These are phyloP conservation scores for Stenopsyche tienmushanensis DNA, from an alignment of 1,140 invertebrate species.

Conservation along the genomic window DNA sequence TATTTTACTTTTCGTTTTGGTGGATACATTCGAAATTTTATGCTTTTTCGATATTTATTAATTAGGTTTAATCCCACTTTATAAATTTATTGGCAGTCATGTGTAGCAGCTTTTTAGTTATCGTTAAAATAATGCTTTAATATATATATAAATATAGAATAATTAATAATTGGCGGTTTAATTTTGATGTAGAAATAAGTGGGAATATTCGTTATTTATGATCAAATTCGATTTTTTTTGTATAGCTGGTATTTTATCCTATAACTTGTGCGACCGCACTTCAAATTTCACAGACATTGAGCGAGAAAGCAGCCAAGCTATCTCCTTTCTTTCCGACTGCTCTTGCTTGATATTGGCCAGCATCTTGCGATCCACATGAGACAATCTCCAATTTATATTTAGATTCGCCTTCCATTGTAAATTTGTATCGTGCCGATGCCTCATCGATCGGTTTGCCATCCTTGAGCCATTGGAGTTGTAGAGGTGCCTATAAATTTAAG, in stretches of 20 bases:
- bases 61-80: slow-evolving; percentile 6
- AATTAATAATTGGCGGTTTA: too few species aligned
- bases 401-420: slow-evolving; percentile 76
- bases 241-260: too few species aligned
- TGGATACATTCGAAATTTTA: slow-evolving; percentile 20
- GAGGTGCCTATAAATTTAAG: slow-evolving; percentile 54
- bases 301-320: slow-evolving; percentile 77
- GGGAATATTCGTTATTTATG: slow-evolving; percentile 22
- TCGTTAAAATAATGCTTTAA: too few species aligned
- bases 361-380: slow-evolving; percentile 74
- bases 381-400: slow-evolving; percentile 75
- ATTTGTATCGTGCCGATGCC: slow-evolving; percentile 74
- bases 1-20: slow-evolving; percentile 16
- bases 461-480: slow-evolving; percentile 80
- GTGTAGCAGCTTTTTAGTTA: too few species aligned
- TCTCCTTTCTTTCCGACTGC: slow-evolving; percentile 84
- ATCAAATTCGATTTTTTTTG: too few species aligned
- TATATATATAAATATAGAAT: too few species aligned
- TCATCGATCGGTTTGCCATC: slow-evolving; percentile 85
- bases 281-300: slow-evolving; percentile 69
- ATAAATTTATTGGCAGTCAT: too few species aligned
- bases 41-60: background rate
- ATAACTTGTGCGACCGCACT: too few species aligned
- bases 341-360: slow-evolving; percentile 87
- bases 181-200: slow-evolving; percentile 1